phyloP scores from a whole-genome alignment of 1,140 invertebrate genomes.

The Ptiloglossa arizonensis region DNA sequence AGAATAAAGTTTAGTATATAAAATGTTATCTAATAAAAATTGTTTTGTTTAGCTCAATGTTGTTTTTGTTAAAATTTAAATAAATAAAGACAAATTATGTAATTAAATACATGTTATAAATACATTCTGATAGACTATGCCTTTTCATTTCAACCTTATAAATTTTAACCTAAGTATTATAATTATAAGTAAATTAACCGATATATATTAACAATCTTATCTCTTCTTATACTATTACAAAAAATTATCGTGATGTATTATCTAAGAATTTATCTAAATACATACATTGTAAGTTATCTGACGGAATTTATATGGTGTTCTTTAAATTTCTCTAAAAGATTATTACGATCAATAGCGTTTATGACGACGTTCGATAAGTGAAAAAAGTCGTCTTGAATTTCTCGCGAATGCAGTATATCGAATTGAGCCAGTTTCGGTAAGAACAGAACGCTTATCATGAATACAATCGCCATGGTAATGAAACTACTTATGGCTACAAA shows the following conservation, averaged over 20 bases:
- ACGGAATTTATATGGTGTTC: not conserved
- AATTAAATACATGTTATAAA: conserved; percentile 36
- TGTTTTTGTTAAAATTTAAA: conserved; percentile 49
- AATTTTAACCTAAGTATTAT: not conserved
- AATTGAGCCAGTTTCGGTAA: conserved; percentile 65
- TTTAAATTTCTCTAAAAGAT: conserved; percentile 42
- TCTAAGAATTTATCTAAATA: not conserved
- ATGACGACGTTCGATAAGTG: conserved; percentile 63
- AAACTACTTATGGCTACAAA: conserved; percentile 71
- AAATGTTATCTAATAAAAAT: conserved; percentile 61
- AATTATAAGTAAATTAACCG: not conserved
- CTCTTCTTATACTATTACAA: not conserved
- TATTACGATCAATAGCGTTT: conserved; percentile 64
- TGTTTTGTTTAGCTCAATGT: conserved; percentile 53
- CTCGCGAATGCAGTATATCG: conserved; percentile 54
- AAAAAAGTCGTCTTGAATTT: conserved; percentile 65
- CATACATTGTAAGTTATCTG: conserved; percentile 9
- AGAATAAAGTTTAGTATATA: conserved; percentile 57
- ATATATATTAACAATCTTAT: not conserved
- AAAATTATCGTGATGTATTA: no score
- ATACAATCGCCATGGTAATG: conserved; percentile 69
- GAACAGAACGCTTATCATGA: conserved; percentile 70
- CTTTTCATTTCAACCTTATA: conserved; percentile 8
- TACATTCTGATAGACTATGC: not conserved
- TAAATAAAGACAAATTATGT: conserved; percentile 16